A percentile compares a stretch with the other conserved stretches of the same genome.
Conservation (phyloP, 1,140 invertebrate genomes). For the Dryas iulia region DNA sequence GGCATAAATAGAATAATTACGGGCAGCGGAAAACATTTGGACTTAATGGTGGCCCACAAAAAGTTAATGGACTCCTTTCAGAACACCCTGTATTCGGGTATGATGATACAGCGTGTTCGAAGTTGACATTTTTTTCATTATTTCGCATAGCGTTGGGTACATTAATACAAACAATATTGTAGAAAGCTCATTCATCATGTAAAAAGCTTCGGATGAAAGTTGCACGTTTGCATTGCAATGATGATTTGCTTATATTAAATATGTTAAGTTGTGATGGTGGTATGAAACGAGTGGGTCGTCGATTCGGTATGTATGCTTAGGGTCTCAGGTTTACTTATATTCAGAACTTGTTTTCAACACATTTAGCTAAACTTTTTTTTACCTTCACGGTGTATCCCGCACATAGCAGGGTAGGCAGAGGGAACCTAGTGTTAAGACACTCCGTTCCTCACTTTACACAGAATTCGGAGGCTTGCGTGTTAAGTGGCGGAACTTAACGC, state of each 20-base stretch:
- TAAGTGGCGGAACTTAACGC: too few relatives aligned
- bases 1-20: not conserved
- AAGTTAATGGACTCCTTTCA: slow-evolving; percentile 51
- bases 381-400: too few relatives aligned
- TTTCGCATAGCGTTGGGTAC: not conserved
- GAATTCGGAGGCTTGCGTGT: too few relatives aligned
- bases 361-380: too few relatives aligned
- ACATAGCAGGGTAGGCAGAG: too few relatives aligned
- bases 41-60: slow-evolving; percentile 43
- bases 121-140: slow-evolving; percentile 37
- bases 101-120: slow-evolving; percentile 41
- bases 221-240: not conserved
- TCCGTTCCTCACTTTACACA: too few relatives aligned
- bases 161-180: slow-evolving; percentile 29
- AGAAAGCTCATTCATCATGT: slow-evolving; percentile 23
- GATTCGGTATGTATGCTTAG: too few relatives aligned
- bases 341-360: too few relatives aligned
- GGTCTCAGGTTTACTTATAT: too few relatives aligned
- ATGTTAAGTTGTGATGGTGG: too few relatives aligned
- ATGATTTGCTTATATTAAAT: not conserved
- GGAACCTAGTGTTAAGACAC: too few relatives aligned
- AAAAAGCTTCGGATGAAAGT: slow-evolving; percentile 9
- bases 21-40: slow-evolving; percentile 40
- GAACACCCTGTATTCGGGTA: slow-evolving; percentile 34
- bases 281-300: too few relatives aligned